Evolutionary conservation across 2,888 invertebrate species (phyloP), one percentile per base, ranked within the genome.

Genomic region (Luperina testacea): DNA sequence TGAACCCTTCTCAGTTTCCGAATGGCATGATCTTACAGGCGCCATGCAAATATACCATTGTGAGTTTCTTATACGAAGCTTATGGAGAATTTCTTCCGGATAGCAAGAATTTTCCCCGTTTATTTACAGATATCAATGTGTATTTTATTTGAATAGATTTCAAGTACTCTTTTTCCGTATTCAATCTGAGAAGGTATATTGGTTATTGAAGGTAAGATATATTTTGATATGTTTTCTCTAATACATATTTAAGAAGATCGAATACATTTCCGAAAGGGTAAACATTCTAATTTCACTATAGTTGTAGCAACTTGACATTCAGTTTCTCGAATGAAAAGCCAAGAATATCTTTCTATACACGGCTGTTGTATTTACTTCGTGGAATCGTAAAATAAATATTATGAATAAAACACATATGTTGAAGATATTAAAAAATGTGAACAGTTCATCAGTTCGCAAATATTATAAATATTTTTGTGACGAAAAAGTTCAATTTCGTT

Each of bases 1-100:
- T 83, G 80, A 84, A 95, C 95, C 96, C 95, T 95, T 91, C 93
- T 95, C 95, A 94, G 90, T 93, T 92, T 92, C 90, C 91, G 88
- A 90, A 86, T 91, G 91, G 91, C 91, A 85, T 89, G 91, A 91
- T 92, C 91, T 91, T 92, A 91, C 90, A 92, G 88, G 87, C 88
- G 90, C 89, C 88, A 94, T 93, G 93, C 93, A 94, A 93, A 94
- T 94, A 93, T 92, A 93, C 78, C 75, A 87, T 85, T 87, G 83
- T 87, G 81, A 78, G 72, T 75, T 72, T 67, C 72, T 82, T 78
- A 75, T 72, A 75, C 77, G 72, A 75, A 82, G 84, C 78, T 84
- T 87, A 89, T 87, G 78, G 71, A n/a, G 72, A 87, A 74, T 83
- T 82, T 89, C 82, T 82, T 51, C n/a, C 76, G 80, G 81, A 84